A percentile compares a stretch with the other conserved stretches of the same genome.
These are phyloP conservation scores for Leucophora obtusa DNA, from an alignment of 2,888 invertebrate species.

Conservation along the genomic window DNA sequence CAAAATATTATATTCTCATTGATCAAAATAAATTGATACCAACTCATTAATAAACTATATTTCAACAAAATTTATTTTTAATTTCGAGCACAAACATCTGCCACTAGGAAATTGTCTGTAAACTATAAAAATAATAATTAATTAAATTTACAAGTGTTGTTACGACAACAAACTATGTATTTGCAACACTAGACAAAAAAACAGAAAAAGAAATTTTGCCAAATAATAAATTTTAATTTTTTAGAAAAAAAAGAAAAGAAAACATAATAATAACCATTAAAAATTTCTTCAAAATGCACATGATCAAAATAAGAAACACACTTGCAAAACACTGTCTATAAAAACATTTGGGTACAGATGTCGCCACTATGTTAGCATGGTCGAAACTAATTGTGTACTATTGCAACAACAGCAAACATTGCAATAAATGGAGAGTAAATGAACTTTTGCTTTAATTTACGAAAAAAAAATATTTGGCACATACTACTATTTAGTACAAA, in stretches of 20 bases:
- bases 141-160: conserved; percentile 61
- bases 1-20: conserved; percentile 9
- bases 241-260: conserved; percentile 23
- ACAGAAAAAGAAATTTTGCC: conserved; percentile 45
- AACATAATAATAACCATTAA: conserved; percentile 51
- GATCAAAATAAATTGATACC: conserved; percentile 15
- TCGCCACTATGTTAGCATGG: conserved; percentile 57
- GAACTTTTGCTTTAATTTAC: conserved; percentile 57
- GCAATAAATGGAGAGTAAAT: conserved; percentile 51
- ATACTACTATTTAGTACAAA: conserved; percentile 31
- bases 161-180: conserved; percentile 38
- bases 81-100: conserved; percentile 62
- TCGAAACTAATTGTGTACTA: conserved; percentile 51
- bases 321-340: conserved; percentile 10
- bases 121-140: conserved; percentile 50
- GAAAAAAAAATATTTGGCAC: conserved; percentile 50
- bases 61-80: conserved; percentile 40
- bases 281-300: conserved; percentile 29
- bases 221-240: conserved; percentile 59
- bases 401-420: conserved; percentile 12
- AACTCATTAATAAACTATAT: conserved; percentile 39
- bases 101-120: conserved; percentile 57
- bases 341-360: conserved; percentile 60
- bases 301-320: conserved; percentile 23
- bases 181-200: not conserved